Conservation (phyloP, 1,140 invertebrate genomes). For the Drosophila willistoni region DNA sequence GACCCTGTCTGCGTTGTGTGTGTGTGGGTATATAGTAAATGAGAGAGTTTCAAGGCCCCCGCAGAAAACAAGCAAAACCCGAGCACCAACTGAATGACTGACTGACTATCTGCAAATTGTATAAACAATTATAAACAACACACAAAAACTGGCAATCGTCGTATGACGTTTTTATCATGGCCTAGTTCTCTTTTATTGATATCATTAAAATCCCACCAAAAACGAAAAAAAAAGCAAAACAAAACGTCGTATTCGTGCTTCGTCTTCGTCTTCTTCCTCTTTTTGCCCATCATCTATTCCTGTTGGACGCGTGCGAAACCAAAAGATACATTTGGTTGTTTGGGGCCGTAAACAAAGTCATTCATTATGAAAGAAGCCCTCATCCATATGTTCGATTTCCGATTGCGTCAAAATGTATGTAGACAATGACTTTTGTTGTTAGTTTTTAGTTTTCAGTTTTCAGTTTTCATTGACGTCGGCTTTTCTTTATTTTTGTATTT, state of each 20-base stretch:
- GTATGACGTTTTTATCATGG: conserved; percentile 68
- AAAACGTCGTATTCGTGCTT: neutral
- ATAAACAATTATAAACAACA: conserved; percentile 77
- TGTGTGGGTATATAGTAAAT: too few relatives aligned
- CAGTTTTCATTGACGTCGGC: conserved; percentile 11
- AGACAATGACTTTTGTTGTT: conserved; percentile 13
- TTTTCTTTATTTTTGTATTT: conserved; percentile 4
- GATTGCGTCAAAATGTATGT: conserved; percentile 11
- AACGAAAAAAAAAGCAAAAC: neutral
- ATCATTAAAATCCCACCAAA: conserved; percentile 56
- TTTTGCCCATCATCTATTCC: neutral
- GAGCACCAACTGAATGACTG: conserved; percentile 17
- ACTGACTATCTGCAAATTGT: conserved; percentile 62
- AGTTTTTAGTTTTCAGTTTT: conserved; percentile 1
- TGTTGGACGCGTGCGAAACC: conserved; percentile 50
- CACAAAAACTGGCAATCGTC: conserved; percentile 54
- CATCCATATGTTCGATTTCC: conserved; percentile 17
- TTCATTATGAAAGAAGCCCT: conserved; percentile 54
- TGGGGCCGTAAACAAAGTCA: conserved; percentile 61
- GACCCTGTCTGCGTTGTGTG: too few relatives aligned
- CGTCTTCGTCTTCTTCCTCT: neutral
- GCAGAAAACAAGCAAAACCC: neutral
- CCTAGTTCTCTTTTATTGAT: conserved; percentile 73
- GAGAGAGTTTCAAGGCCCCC: conserved; percentile 34
- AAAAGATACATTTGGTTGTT: conserved; percentile 56